Evolutionary conservation across 2,113 vertebrate genomes (phyloP), one percentile per base, ranked within the genome.

Genomic region (Hypanus sabinus): DNA sequence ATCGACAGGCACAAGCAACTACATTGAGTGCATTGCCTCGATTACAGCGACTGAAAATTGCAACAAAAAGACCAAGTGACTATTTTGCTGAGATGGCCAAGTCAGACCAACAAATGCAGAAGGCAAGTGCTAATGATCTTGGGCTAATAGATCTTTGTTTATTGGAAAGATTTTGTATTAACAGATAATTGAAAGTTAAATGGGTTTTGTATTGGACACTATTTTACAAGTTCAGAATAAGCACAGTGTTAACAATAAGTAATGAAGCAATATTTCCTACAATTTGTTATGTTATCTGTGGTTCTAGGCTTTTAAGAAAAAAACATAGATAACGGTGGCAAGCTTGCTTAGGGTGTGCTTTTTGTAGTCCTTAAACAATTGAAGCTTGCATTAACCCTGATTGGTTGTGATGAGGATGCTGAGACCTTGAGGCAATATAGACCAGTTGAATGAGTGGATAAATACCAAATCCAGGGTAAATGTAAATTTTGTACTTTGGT

Each of bases 51-150:
- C 96, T 98, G 10, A 96, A 97, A 1, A 95, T 99, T 57, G 94
- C 96, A 20, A 99, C 99, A 0, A 98, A 97, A 95, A 96, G 99
- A 92, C 99, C 99, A 0, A 98, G 97, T 0, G 99, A 99, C 95
- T 99, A 99, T 96, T 99, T 99, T 95, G 99, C 99, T 94, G 98
- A 99, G 96, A 99, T 99, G 99, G 98, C 98, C 94, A 99, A 99
- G 94, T 97, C 98, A 9, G 99, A 99, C 95, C 98, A 99, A 91
- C 99, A 99, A 75, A 99, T 99, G 99, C 99, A 99, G 95, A 99
- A 99, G 98, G 99, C 99, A 95, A 0, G 85, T 95, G 94, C 46
- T 46, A 46, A 46, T 46, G 46, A 46, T 46, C 46, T 46, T 46
- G 4, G 46, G 46, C 46, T 46, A 1, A 46, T 46, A 30, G 12